A percentile compares a stretch with the other conserved stretches of the same genome.
phyloP scores from a whole-genome alignment of 2,113 vertebrate genomes.

The Felis chaus region DNA sequence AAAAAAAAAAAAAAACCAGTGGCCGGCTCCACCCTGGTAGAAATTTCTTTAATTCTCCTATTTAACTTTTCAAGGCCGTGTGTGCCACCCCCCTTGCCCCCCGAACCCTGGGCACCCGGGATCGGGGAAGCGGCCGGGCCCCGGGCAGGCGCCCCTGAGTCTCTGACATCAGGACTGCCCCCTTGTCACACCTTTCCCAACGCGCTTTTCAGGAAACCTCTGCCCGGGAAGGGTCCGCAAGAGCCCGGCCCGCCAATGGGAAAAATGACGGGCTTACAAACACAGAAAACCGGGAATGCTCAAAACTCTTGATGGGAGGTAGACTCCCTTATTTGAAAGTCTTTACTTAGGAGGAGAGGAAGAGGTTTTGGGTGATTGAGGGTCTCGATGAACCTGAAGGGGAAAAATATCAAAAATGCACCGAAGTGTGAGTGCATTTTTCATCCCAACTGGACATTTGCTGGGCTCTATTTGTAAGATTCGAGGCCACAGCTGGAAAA shows the following conservation, averaged over 20 bases:
- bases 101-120: background rate
- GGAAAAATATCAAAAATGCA: background rate
- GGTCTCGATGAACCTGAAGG: background rate
- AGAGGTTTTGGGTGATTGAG: background rate
- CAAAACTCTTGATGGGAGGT: background rate
- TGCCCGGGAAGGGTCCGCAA: rapidly evolving
- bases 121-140: background rate
- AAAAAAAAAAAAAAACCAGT: background rate
- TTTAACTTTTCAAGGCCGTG: background rate
- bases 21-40: constrained; percentile 82
- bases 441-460: background rate
- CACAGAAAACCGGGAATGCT: background rate
- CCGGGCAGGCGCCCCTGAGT: background rate
- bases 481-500: background rate
- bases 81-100: background rate
- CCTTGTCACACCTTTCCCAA: background rate
- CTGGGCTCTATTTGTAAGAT: background rate
- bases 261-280: background rate
- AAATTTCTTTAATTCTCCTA: constrained; percentile 71
- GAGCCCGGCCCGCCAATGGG: background rate
- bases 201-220: constrained; percentile 14
- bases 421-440: background rate
- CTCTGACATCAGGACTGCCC: background rate
- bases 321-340: background rate
- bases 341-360: background rate